Base-by-base conservation (phyloP, 2,888 invertebrate genomes). In the Omphaloscelis lunosa region DNA sequence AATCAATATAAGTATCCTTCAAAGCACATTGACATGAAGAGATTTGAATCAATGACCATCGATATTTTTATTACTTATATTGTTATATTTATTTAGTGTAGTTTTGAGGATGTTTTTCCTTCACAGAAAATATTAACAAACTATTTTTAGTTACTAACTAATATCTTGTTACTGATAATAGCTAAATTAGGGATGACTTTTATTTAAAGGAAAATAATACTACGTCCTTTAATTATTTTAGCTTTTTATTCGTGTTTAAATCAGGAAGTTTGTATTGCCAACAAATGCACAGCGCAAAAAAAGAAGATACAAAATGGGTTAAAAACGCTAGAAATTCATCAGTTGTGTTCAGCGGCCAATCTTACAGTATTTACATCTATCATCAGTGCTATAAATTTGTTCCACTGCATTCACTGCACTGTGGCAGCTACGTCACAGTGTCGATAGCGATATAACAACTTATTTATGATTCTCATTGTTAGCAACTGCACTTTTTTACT, bases 381-480 rank as follows among this genome's bases (percentile, higher is more conserved):
- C 51, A 51, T 9, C 29, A 6, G 11, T n/a, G 3, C n/a, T 0
- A n/a, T 4, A 34, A 59, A 73, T 72, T 78, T 83, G 72, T 69
- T 39, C n/a, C 79, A 80, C 87, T 87, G 84, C 34, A 23, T 51
- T 48, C 12, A 11, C 83, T 82, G 66, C 68, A 73, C 82, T 79
- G 66, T 81, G 86, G 11, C 71, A 48, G 1, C 53, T 41, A 67
- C 82, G 72, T 78, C 78, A 84, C 48, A 82, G 74, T 88, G 86
- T 88, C 89, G 90, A 89, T 89, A 87, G 80, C 86, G 87, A 27
- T 86, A 89, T 85, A 89, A 88, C 87, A 87, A 89, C 84, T 87
- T 86, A 88, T 88, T 89, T 89, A 86, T 83, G 84, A 88, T 82
- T 86, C 81, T 82, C 88, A 91, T 89, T 89, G 90, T 89, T 88